phyloP scores from a whole-genome alignment of 2,113 vertebrate species.

The Salminus brasiliensis region DNA sequence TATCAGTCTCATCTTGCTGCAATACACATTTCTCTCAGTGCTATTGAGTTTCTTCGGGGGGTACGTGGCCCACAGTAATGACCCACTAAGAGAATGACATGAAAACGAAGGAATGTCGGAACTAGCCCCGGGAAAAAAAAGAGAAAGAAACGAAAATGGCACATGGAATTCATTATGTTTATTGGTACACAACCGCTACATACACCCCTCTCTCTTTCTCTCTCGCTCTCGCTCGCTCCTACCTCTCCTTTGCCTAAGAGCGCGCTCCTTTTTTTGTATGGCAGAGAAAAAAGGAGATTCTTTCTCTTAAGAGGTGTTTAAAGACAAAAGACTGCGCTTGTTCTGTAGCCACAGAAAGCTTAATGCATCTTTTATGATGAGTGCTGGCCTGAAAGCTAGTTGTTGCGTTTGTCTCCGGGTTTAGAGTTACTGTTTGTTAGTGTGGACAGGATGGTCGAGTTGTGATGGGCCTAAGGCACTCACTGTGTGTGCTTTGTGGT shows the following conservation, averaged over 20 bases:
- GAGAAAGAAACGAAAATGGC: conserved; percentile 35
- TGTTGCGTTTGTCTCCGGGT: background rate
- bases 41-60: conserved; percentile 48
- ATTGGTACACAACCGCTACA: conserved; percentile 68
- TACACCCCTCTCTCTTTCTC: conserved; percentile 20
- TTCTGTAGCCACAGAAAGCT: background rate
- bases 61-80: conserved; percentile 41
- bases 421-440: background rate
- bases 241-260: conserved; percentile 41
- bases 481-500: background rate
- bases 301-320: conserved; percentile 68
- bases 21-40: conserved; percentile 60
- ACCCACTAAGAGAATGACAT: conserved; percentile 57
- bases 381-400: background rate
- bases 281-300: conserved; percentile 44
- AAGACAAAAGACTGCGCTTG: conserved; percentile 59
- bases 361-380: conserved; percentile 17
- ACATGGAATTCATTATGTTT: conserved; percentile 71
- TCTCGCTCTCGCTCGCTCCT: conserved; percentile 26
- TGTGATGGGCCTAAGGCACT: background rate
- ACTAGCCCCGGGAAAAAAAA: conserved; percentile 52
- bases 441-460: background rate
- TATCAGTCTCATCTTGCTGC: conserved; percentile 54
- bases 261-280: conserved; percentile 20
- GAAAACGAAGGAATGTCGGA: conserved; percentile 61